These are phyloP conservation scores for Dasysyrphus tricinctus DNA, from an alignment of 2,888 invertebrate genomes.

Conservation along the genomic window DNA sequence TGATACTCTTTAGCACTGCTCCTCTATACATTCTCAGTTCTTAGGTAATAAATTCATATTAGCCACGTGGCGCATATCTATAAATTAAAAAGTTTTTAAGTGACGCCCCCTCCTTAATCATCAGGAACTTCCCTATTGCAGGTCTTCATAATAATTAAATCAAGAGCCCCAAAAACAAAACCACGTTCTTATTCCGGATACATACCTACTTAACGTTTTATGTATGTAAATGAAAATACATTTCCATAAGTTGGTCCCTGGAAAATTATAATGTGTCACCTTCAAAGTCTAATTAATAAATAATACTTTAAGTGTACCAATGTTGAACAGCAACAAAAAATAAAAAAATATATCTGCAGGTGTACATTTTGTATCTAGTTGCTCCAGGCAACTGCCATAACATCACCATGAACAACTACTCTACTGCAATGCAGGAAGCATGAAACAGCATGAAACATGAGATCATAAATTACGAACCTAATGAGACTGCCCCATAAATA, in stretches of 20 bases:
- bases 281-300: slow-evolving; percentile 71
- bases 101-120: slow-evolving; percentile 35
- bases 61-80: slow-evolving; percentile 28
- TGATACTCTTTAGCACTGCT: not conserved
- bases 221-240: slow-evolving; percentile 32
- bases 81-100: slow-evolving; percentile 28
- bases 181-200: not conserved
- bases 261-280: slow-evolving; percentile 37
- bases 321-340: slow-evolving; percentile 4
- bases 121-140: slow-evolving; percentile 12
- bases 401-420: slow-evolving; percentile 6
- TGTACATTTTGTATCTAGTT: slow-evolving; percentile 61
- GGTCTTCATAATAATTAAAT: slow-evolving; percentile 63
- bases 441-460: slow-evolving; percentile 69
- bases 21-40: not conserved
- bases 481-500: slow-evolving; percentile 60
- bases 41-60: slow-evolving; percentile 20
- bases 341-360: slow-evolving; percentile 54
- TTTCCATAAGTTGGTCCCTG: slow-evolving; percentile 17
- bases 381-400: slow-evolving; percentile 52
- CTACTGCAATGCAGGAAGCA: slow-evolving; percentile 69
- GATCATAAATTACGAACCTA: slow-evolving; percentile 69
- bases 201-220: slow-evolving; percentile 34
- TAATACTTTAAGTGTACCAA: slow-evolving; percentile 48
- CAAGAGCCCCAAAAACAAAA: slow-evolving; percentile 9